Evolutionary conservation across 1,140 invertebrate species (phyloP), one percentile per base, ranked within the genome.

Genomic region (Sminthurinus signatus): DNA sequence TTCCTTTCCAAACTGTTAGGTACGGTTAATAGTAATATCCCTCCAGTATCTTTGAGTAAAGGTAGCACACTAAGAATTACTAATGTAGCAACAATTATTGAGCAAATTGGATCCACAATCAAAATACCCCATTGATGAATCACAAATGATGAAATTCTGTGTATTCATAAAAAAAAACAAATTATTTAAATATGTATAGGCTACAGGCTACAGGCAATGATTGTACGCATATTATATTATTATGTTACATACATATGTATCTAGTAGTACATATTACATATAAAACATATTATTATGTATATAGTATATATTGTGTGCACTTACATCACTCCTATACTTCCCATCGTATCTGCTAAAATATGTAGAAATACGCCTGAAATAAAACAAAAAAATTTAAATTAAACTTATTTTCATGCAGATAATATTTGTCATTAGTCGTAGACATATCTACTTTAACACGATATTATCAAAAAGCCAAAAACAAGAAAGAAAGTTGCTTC

Each of bases 71-170:
- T 82, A 8, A 80, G 68, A 23, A 83, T 75, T 62, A 85, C 84
- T 52, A 85, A 75, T 21, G 80, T 70, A 3, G 83, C 80, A 64
- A 85, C 81, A 67, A 85, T 80, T 5, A 85, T 62, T 5, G 84
- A 85, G 71, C 83, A 85, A n/a, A 85, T 75, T 2, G 84, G 84
- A 73, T 85, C 83, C 4, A 83, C 82, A 60, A 83, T 79, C 54
- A 80, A 77, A 79, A 80, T 82, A 5, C 80, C 83, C 76, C 82
- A 82, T 62, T 80, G 76, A 71, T 85, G 78, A 48, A 85, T 83
- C 3, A 84, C 73, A n/a, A 85, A 62, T 4, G 83, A 81, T 17
- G 81, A 83, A 17, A 84, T 76, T 56, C 85, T n/a, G n/a, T n/a
- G n/a, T n/a, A n/a, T n/a, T n/a, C n/a, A n/a, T n/a, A n/a, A n/a